These are phyloP conservation scores for Ethmia dodecea DNA, from an alignment of 2,888 invertebrate genomes.

Conservation along the genomic window DNA sequence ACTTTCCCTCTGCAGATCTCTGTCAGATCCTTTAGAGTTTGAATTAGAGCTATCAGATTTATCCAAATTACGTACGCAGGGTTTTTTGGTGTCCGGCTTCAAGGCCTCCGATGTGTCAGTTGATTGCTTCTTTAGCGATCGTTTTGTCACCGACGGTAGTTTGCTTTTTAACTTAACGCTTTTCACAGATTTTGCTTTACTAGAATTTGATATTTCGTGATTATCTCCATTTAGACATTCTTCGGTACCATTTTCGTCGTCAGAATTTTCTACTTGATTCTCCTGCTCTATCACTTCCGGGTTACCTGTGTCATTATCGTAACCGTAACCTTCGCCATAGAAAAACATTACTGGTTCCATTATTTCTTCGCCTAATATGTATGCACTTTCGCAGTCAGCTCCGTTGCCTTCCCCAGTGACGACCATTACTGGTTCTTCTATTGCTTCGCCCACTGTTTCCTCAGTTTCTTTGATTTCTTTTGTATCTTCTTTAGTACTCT, in stretches of 20 bases:
- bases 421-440: slow-evolving; percentile 85
- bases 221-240: slow-evolving; percentile 60
- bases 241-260: slow-evolving; percentile 48
- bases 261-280: slow-evolving; percentile 37
- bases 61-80: slow-evolving; percentile 53
- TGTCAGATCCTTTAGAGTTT: slow-evolving; percentile 35
- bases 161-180: slow-evolving; percentile 46
- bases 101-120: slow-evolving; percentile 50
- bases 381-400: slow-evolving; percentile 78
- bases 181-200: slow-evolving; percentile 47
- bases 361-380: slow-evolving; percentile 81
- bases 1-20: slow-evolving; percentile 40
- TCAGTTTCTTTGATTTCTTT: slow-evolving; percentile 22
- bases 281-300: slow-evolving; percentile 53
- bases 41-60: slow-evolving; percentile 50
- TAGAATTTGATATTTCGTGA: slow-evolving; percentile 39
- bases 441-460: slow-evolving; percentile 45
- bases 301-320: slow-evolving; percentile 86
- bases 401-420: slow-evolving; percentile 84
- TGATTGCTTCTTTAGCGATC: slow-evolving; percentile 59
- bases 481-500: slow-evolving; percentile 20
- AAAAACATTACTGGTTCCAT: slow-evolving; percentile 84
- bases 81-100: slow-evolving; percentile 62
- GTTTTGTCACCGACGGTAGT: slow-evolving; percentile 44
- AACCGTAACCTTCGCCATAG: slow-evolving; percentile 84